Percentiles rank a stretch among this genome's conserved stretches.
Evolutionary conservation across 2,888 invertebrate genomes (phyloP).

Genomic region (Phaonia tiefii): DNA sequence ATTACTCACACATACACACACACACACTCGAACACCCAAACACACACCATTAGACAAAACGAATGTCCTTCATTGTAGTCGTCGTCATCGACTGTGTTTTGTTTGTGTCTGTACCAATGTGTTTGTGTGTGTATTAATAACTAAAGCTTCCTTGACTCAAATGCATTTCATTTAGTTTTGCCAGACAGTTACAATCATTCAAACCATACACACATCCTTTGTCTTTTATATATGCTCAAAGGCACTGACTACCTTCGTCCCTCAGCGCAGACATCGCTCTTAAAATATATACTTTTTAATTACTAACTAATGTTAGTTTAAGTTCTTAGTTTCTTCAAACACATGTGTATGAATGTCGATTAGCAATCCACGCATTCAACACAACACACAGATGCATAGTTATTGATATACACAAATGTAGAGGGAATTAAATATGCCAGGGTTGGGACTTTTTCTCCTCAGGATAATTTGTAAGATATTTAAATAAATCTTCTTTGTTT

Average conservation of each 20-base stretch:
- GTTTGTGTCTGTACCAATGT: background rate
- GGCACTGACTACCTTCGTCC: background rate
- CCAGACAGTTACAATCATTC: background rate
- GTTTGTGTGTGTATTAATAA: slow-evolving; percentile 21
- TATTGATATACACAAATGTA: no score
- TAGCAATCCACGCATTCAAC: no score
- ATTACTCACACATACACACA: no score
- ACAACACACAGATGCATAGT: no score
- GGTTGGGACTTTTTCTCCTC: no score
- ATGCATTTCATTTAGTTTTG: slow-evolving; percentile 33
- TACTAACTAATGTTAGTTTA: slow-evolving; percentile 33
- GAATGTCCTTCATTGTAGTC: slow-evolving; percentile 38
- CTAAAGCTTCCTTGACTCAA: slow-evolving; percentile 46
- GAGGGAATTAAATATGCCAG: no score
- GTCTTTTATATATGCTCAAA: background rate
- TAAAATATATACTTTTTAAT: slow-evolving; percentile 42
- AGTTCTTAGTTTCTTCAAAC: slow-evolving; percentile 13
- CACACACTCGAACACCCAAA: no score
- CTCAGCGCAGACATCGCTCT: background rate
- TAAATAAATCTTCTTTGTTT: no score
- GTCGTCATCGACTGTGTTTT: background rate
- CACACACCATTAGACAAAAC: no score
- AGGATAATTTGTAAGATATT: no score
- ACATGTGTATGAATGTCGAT: slow-evolving; percentile 9
- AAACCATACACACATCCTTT: background rate